Evolutionary conservation across 2,797 vertebrate species (phyloP), one percentile per base, ranked within the genome.

Genomic region (Siniperca scherzeri): DNA sequence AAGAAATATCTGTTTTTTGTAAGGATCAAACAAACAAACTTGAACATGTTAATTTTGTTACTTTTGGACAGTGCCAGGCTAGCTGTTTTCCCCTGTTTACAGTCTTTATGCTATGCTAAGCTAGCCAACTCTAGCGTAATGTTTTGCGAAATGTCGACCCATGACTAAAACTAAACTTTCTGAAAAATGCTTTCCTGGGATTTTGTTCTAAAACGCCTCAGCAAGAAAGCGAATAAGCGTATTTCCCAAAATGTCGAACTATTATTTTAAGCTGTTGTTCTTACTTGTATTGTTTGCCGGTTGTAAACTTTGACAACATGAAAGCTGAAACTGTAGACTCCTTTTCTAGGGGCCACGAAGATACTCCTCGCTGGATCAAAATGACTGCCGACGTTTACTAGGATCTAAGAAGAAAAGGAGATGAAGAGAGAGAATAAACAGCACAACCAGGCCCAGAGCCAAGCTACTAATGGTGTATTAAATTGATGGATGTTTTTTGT

Each of bases 281-380:
- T 89, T 82, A 96, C 96, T 79, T 96, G 96, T 84, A 96, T 96
- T 0, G 96, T 96, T 86, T 96, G 96, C 46, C 96, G 90, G 87
- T 96, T 96, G 91, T 96, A 96, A 40, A 96, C 96, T 86, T 96
- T 96, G 74, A 96, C 96, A 46, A 96, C 95, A 8, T 96, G 95
- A 86, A 96, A 96, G 87, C 91, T 95, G 93, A 96, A 96, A 74
- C 96, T 96, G 91, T 96, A 96, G 52, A 96, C 95, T 27, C 96
- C 96, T 91, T 95, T 96, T 56, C 95, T 92, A 0, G 96, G 96
- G 0, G 96, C 96, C 67, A 95, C 89, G 6, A 96, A 96, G 86
- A 96, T 83, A 42, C 96, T 96, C 30, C 93, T 88, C 0, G 95
- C 96, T 0, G 95, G 95, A 70, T 96, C 95, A 71, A 96, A 96